Percentiles rank a stretch among this genome's conserved stretches.
Evolutionary conservation across 2,888 invertebrate genomes (phyloP).

Genomic region (Augochlorella aurata): DNA sequence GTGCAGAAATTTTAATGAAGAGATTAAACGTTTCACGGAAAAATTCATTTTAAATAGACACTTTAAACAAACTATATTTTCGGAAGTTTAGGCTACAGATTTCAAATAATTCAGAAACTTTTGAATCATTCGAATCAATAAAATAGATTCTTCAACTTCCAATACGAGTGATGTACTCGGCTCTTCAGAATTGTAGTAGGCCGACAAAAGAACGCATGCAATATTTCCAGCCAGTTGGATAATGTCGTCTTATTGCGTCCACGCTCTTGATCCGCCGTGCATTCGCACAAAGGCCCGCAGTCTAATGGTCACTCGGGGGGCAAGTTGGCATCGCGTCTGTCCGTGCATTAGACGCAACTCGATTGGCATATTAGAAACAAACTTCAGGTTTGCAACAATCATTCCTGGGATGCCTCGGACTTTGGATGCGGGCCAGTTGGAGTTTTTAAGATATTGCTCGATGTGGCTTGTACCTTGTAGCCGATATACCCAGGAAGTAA

Average conservation of each 20-base stretch:
- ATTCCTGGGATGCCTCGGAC: conserved; percentile 56
- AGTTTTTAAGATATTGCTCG: conserved; percentile 79
- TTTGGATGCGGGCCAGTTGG: conserved; percentile 76
- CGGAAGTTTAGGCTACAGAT: no score
- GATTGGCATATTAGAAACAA: conserved; percentile 5
- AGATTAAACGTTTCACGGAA: no score
- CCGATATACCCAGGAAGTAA: conserved; percentile 32
- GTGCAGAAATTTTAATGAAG: no score
- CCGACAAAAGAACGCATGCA: no score
- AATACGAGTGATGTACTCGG: no score
- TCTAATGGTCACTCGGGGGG: neutral
- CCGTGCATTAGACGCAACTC: neutral
- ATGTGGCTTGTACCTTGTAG: conserved; percentile 57
- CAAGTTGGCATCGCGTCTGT: neutral
- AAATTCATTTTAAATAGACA: no score
- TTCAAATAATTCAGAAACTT: no score
- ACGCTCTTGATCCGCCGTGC: neutral
- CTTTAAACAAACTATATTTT: no score
- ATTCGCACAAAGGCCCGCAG: neutral
- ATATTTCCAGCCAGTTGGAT: no score
- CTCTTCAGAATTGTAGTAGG: no score
- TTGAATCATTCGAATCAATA: no score
- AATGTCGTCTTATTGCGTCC: neutral
- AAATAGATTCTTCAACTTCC: no score
- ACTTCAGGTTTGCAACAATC: conserved; percentile 5